Conservation (phyloP, 2,888 invertebrate species). For the Isotomurus palustris region DNA sequence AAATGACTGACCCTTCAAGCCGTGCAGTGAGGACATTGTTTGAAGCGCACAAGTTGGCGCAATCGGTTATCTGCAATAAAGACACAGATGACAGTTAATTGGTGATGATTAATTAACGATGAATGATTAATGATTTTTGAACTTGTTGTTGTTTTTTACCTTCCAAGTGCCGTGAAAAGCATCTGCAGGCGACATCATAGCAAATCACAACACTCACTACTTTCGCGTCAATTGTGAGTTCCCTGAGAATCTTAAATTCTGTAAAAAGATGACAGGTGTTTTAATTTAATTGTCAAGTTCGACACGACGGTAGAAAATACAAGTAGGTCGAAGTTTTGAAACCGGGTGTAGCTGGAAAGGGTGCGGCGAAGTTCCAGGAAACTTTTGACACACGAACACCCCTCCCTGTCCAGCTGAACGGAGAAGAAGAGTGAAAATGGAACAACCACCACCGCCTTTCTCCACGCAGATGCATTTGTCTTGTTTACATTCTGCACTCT, state of each 20-base stretch:
- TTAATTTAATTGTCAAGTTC: too few species aligned
- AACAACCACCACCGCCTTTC: too few species aligned
- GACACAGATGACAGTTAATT: neutral
- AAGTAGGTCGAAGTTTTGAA: too few species aligned
- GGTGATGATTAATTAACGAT: neutral
- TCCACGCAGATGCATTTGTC: too few species aligned
- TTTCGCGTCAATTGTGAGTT: neutral
- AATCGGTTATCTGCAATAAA: conserved; percentile 53
- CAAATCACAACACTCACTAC: neutral
- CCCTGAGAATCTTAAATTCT: neutral
- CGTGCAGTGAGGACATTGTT: conserved; percentile 53
- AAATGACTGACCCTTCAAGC: conserved; percentile 53
- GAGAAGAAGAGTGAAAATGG: too few species aligned
- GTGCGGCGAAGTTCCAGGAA: too few species aligned
- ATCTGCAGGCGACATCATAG: conserved; percentile 51
- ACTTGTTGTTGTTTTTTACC: conserved; percentile 49
- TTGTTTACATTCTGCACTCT: too few species aligned
- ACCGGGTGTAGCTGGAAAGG: too few species aligned
- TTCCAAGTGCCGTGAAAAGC: conserved; percentile 58
- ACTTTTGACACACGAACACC: too few species aligned
- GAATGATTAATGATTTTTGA: conserved; percentile 10
- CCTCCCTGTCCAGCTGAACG: too few species aligned
- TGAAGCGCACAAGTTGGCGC: conserved; percentile 50
- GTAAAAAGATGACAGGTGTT: too few species aligned
- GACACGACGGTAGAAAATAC: neutral